Conservation (phyloP, 2,113 vertebrate genomes). For the Melanerpes aurifrons region DNA sequence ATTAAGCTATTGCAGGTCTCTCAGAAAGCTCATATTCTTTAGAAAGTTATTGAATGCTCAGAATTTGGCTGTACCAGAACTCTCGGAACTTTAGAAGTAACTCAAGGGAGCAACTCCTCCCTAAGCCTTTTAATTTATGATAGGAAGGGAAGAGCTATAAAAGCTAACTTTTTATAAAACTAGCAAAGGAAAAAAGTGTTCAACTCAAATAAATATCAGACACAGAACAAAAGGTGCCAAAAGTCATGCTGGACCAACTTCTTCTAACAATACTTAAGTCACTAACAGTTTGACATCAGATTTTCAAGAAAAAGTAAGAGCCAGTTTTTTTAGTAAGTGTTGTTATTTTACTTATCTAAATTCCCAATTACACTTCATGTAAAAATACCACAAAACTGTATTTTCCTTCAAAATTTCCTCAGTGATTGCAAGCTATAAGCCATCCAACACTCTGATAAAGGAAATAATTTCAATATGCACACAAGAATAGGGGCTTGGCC, state of each 20-base stretch:
- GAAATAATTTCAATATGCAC: background rate
- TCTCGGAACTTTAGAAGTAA: constrained; percentile 27
- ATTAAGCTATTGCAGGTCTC: constrained; percentile 36
- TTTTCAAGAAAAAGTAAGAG: background rate
- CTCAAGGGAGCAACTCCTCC: constrained; percentile 22
- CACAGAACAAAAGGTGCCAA: constrained; percentile 9
- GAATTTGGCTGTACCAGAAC: constrained; percentile 14
- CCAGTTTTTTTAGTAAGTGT: background rate
- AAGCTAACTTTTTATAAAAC: constrained; percentile 44
- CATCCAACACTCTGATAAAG: background rate
- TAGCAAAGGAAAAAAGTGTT: background rate
- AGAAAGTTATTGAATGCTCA: constrained; percentile 38
- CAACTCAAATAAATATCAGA: background rate
- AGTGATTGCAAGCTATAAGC: background rate
- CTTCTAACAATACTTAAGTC: background rate
- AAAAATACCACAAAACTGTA: background rate
- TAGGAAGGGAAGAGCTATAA: constrained; percentile 42
- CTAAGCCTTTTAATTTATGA: constrained; percentile 60
- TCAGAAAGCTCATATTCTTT: background rate
- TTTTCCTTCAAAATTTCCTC: background rate
- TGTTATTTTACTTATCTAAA: background rate
- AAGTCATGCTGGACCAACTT: constrained; percentile 30
- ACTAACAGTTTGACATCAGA: background rate
- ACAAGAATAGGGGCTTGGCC: background rate
- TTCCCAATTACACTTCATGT: background rate